These are phyloP conservation scores for Leucoptera coffeella DNA, from an alignment of 2,888 invertebrate species.

Conservation along the genomic window DNA sequence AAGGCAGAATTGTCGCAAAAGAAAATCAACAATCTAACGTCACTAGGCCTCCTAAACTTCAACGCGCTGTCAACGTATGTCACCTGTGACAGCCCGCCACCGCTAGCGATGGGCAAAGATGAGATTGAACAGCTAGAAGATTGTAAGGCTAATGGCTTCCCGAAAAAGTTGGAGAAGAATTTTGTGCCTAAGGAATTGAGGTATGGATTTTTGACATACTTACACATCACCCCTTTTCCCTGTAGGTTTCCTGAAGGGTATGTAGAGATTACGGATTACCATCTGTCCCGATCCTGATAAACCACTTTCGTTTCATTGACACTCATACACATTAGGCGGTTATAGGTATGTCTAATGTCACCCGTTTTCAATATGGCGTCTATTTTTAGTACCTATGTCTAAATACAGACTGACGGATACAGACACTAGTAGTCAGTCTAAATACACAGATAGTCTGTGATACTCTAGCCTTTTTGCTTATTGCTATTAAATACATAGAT, in stretches of 20 bases:
- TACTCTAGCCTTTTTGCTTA: no score
- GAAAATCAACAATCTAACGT: conserved; percentile 25
- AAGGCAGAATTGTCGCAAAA: conserved; percentile 27
- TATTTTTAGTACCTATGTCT: conserved; percentile 38
- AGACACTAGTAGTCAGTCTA: conserved; percentile 26
- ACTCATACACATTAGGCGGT: no score
- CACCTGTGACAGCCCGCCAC: conserved; percentile 76
- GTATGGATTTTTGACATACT: conserved; percentile 31
- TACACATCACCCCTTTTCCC: no score
- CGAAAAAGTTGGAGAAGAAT: conserved; percentile 60
- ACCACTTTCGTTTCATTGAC: no score
- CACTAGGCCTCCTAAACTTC: conserved; percentile 34
- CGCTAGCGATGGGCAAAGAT: conserved; percentile 71
- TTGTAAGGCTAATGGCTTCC: conserved; percentile 65
- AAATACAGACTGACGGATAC: conserved; percentile 28
- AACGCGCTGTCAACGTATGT: conserved; percentile 58
- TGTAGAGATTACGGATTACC: no score
- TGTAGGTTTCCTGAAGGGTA: no score
- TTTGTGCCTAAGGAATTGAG: conserved; percentile 63
- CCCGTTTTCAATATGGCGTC: no score
- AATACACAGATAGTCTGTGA: conserved; percentile 28
- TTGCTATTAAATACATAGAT: no score
- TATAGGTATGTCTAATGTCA: no score
- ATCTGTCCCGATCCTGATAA: no score
- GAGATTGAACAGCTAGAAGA: conserved; percentile 68